Evolutionary conservation across 2,113 vertebrate species (phyloP).

Genomic region (Engystomops pustulosus): DNA sequence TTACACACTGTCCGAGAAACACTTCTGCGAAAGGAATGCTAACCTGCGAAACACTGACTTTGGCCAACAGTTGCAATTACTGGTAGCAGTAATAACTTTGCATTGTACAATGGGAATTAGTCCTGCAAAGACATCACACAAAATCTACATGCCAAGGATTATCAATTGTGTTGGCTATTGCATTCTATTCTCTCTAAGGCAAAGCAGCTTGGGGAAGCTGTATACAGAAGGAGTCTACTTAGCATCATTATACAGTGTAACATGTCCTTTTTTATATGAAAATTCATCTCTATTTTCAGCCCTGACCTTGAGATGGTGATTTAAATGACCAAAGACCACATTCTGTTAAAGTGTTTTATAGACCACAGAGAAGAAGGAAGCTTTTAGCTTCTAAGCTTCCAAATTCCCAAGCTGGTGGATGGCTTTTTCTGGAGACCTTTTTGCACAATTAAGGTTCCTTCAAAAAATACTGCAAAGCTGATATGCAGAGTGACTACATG

Average conservation of each 20-base stretch:
- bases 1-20: slow-evolving; percentile 29
- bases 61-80: slow-evolving; percentile 28
- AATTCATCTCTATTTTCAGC: slow-evolving; percentile 15
- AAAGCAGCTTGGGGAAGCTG: slow-evolving; percentile 59
- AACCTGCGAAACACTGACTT: slow-evolving; percentile 41
- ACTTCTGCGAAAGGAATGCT: neutral
- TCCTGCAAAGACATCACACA: slow-evolving; percentile 49
- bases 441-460: slow-evolving; percentile 46
- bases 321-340: slow-evolving; percentile 42
- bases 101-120: slow-evolving; percentile 26
- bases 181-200: slow-evolving; percentile 59
- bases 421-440: slow-evolving; percentile 55
- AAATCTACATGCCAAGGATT: slow-evolving; percentile 52
- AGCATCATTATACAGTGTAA: slow-evolving; percentile 48
- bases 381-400: slow-evolving; percentile 22
- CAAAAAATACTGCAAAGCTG: slow-evolving; percentile 28
- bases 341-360: slow-evolving; percentile 43
- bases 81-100: slow-evolving; percentile 26
- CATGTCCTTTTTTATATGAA: slow-evolving; percentile 29
- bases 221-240: slow-evolving; percentile 51
- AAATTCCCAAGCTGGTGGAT: slow-evolving; percentile 37
- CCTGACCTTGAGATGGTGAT: slow-evolving; percentile 30
- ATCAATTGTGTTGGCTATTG: slow-evolving; percentile 50
- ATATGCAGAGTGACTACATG: slow-evolving; percentile 8
- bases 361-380: slow-evolving; percentile 34